These are phyloP conservation scores for Nannospalax galili DNA, from an alignment of 2,113 vertebrate species.

Conservation along the genomic window DNA sequence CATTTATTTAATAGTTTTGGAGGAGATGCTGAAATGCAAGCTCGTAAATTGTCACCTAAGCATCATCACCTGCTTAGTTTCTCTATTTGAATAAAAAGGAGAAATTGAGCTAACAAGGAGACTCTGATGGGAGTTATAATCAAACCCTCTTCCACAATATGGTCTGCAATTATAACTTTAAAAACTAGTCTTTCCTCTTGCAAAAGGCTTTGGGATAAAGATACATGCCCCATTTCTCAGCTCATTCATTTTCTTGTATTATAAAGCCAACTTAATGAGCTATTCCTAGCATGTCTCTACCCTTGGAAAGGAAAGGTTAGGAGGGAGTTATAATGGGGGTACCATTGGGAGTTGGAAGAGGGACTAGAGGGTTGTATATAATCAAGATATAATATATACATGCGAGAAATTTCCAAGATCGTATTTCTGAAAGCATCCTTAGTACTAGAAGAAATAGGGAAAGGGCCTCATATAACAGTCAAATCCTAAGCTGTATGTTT, in stretches of 20 bases:
- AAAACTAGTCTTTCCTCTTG: not conserved
- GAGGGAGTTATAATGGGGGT: not conserved
- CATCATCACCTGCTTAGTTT: not conserved
- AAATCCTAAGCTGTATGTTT: rapidly evolving
- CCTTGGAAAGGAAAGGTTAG: not conserved
- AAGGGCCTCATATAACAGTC: not conserved
- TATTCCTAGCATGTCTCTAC: not conserved
- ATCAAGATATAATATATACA: no score
- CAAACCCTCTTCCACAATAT: not conserved
- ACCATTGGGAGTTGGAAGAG: no score
- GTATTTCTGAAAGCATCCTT: not conserved
- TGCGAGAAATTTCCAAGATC: not conserved
- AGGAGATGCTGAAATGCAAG: not conserved
- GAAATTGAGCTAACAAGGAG: not conserved
- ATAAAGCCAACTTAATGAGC: not conserved
- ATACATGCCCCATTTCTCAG: not conserved
- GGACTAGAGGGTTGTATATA: no score
- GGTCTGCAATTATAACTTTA: not conserved
- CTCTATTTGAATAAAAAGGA: not conserved
- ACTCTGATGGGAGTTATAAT: not conserved
- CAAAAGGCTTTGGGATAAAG: not conserved
- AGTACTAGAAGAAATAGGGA: not conserved
- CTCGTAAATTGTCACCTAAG: not conserved
- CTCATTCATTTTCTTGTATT: not conserved
- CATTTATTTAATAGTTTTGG: not conserved